Evolutionary conservation across 2,113 vertebrate species (phyloP), one percentile per base, ranked within the genome.

Genomic region (Damaliscus lunatus): DNA sequence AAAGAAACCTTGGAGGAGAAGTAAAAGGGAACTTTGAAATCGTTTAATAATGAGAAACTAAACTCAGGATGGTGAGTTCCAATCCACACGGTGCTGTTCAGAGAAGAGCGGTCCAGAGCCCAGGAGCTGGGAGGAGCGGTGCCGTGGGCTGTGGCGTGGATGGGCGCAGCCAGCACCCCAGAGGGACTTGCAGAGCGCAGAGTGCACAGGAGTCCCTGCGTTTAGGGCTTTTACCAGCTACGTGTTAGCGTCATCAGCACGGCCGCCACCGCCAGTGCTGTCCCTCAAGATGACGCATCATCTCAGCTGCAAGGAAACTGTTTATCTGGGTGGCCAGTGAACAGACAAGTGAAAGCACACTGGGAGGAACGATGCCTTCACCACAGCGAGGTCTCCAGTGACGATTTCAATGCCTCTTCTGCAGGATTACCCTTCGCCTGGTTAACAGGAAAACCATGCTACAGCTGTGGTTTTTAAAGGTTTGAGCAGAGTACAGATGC

Each of bases 381-480:
- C 40, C 86, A 14, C 52, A 86, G 96, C 96, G 94, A 97, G 95
- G 94, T 93, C 90, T 98, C 88, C 96, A 92, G 57, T 71, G 98
- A 86, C 91, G 86, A 92, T 78, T 95, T 82, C 90, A 83, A 59
- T 97, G 97, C 96, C 96, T 91, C 90, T 95, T 97, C 97, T 89
- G 53, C 93, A 90, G 97, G 98, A 95, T 71, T 52, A 84, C 84
- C 90, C 90, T 94, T 96, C 46, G 90, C 96, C 81, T 85, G 33
- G 89, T 94, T 93, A 91, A 98, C 98, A 96, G 96, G 96, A 87
- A 25, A 31, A 33, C 88, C 31, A 53, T 23, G 21, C 36, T 53
- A 33, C 11, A 31, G 50, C 27, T 77, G 64, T 90, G 78, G 12
- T 12, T 48, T n/a, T 23, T 33, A 25, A 2, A 36, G 7, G 14